These are phyloP conservation scores for Scaptomyza parva DNA, from an alignment of 2,888 invertebrate genomes.

Conservation along the genomic window DNA sequence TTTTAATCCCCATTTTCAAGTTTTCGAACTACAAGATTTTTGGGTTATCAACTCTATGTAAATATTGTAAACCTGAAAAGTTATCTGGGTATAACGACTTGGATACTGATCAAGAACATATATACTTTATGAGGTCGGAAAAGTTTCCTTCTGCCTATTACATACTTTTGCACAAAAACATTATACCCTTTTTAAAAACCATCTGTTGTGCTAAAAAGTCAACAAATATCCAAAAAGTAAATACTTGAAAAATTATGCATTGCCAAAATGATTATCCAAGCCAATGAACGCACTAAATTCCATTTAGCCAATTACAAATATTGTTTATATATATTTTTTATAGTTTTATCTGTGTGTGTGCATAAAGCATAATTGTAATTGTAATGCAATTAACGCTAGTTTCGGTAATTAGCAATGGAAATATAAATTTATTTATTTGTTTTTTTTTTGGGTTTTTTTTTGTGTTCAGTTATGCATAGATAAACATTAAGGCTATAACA, in stretches of 20 bases:
- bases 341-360: not conserved
- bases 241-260: not conserved
- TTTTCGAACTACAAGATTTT: too few relatives aligned
- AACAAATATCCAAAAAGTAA: not conserved
- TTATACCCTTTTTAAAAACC: too few relatives aligned
- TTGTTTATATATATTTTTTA: not conserved
- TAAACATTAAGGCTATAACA: slow-evolving; percentile 1
- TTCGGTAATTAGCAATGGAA: slow-evolving; percentile 22
- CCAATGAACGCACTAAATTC: slow-evolving; percentile 1
- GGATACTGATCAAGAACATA: too few relatives aligned
- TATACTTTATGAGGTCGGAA: too few relatives aligned
- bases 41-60: too few relatives aligned
- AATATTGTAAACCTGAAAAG: too few relatives aligned
- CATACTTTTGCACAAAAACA: too few relatives aligned
- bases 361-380: slow-evolving; percentile 4
- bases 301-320: slow-evolving; percentile 11
- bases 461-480: not conserved
- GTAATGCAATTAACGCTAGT: slow-evolving; percentile 24
- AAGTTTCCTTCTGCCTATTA: too few relatives aligned
- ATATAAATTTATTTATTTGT: slow-evolving; percentile 1
- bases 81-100: too few relatives aligned
- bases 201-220: not conserved
- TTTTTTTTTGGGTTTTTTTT: not conserved
- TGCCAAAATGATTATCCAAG: slow-evolving; percentile 3
- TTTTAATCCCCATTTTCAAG: too few relatives aligned